Base-by-base conservation (phyloP, 2,888 invertebrate species). In the Drosophila antonietae region DNA sequence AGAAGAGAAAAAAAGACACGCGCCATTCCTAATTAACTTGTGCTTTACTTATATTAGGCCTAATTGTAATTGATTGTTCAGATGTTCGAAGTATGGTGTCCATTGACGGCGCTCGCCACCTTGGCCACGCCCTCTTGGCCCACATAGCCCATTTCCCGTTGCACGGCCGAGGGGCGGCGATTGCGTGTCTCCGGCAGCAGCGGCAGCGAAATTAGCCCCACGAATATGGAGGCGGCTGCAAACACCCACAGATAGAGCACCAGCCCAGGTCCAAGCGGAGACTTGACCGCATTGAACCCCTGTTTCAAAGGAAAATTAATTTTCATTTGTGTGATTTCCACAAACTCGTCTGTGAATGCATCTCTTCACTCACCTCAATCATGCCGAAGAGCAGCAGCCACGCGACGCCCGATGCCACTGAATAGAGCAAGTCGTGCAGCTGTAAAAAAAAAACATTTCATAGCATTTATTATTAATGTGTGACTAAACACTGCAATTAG, bases 161-260 rank as follows among this genome's bases (percentile, higher is more conserved):
- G 90, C 35, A 92, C 81, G 18, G 89, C 80, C 15, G 88, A 81
- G 0, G 83, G 69, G 0, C 88, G 80, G 4, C 85, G 90, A 4
- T 89, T 83, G 33, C 84, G 81, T 4, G 90, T 92, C 67, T 91
- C 92, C 1, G 91, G 91, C 52, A 92, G 7, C 15, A 88, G 66
- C 0, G 89, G 76, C 46, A 91, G 28, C 0, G 89, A 80, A 56
- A 91, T 81, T 0, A 89, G 49, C 1, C 80, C 87, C 37, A 91
- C 83, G 47, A 90, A 77, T 7, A 91, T 59, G 6, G 89, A 90
- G 10, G 85, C 78, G 14, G 73, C 80, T 1, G 90, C 89, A 68
- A 92, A 92, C 2, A 91, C 76, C 84, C 89, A 91, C 28, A 92
- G 62, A 7, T 87, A 84, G 0, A 81, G 47, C 58, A 83, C 57